Evolutionary conservation across 2,888 invertebrate genomes (phyloP).

Genomic region (Volucella inflata): DNA sequence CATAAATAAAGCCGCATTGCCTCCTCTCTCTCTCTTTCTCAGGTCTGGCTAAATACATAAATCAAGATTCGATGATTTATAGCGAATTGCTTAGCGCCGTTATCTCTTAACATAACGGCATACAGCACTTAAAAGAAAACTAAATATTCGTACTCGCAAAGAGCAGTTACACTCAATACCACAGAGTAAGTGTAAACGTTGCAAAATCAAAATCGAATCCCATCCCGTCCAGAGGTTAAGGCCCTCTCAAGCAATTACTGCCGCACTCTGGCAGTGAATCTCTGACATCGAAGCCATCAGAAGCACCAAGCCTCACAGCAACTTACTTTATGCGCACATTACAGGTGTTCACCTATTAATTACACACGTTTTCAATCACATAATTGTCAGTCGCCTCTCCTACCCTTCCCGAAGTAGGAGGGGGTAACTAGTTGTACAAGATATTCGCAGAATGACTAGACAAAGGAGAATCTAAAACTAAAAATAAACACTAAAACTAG

Average conservation of each 20-base stretch:
- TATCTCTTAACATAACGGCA: slow-evolving; percentile 26
- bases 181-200: not conserved
- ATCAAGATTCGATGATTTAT: slow-evolving; percentile 39
- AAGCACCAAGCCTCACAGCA: not conserved
- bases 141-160: not conserved
- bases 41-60: not conserved
- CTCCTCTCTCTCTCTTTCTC: not conserved
- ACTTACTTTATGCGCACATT: slow-evolving; percentile 21
- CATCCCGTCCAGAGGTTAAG: slow-evolving; percentile 51
- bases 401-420: slow-evolving; percentile 7
- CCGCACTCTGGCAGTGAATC: not conserved
- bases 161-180: too few species aligned
- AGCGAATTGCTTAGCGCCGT: slow-evolving; percentile 9
- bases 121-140: slow-evolving; percentile 37
- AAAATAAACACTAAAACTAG: slow-evolving; percentile 8
- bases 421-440: slow-evolving; percentile 4
- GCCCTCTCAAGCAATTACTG: slow-evolving; percentile 46
- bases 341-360: slow-evolving; percentile 65
- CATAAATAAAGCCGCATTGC: slow-evolving; percentile 9
- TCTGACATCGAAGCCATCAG: not conserved
- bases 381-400: slow-evolving; percentile 5
- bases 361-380: slow-evolving; percentile 60
- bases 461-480: slow-evolving; percentile 8
- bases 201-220: slow-evolving; percentile 14
- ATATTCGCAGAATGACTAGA: slow-evolving; percentile 12